Base-by-base conservation (phyloP, 2,797 vertebrate genomes). In the Synaphobranchus kaupii region DNA sequence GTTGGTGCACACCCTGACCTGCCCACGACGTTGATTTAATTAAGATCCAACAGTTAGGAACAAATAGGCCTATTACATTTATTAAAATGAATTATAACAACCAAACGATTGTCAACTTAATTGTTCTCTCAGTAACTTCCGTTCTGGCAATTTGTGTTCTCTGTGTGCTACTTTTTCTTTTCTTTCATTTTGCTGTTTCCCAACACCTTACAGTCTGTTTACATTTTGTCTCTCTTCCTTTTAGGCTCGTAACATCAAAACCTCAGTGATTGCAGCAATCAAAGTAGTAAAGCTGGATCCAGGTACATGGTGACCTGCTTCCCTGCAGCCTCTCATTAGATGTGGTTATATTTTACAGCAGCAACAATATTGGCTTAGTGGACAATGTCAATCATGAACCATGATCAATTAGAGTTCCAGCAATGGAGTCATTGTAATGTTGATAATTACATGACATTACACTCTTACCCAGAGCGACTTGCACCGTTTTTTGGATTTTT, bases 271-370 rank as follows among this genome's bases (percentile, higher is more conserved):
- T 52, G 88, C 95, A 31, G 96, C 96, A 1, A 92, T 96, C 88
- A 96, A 96, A 93, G 95, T 96, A 48, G 93, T 96, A 85, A 96
- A 96, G 91, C 91, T 96, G 34, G 96, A 96, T 86, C 94, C 95
- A 89, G 96, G 96, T 96, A 93, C 89, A 93, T 56, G 22, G 39
- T 22, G 73, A 52, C 54, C n/a, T 78, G 44, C 20, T 39, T 20
- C 22, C 56, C 25, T 22, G 12, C 15, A 0, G 68, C 3, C 0
- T 44, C 4, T 17, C 15, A 22, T 47, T 47, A 39, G 1, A 17
- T 78, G 4, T 68, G 25, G 6, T 68, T 28, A 12, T 68, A 68
- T 44, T 78, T 78, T 78, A 20, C 6, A 39, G 60, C 60, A 63
- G 60, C 3, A 6, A 12, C 54, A 15, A 2, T 56, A 56, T 56